A percentile compares a stretch with the other conserved stretches of the same genome.
Conservation (phyloP, 2,888 invertebrate species). For the Platycheirus albimanus region DNA sequence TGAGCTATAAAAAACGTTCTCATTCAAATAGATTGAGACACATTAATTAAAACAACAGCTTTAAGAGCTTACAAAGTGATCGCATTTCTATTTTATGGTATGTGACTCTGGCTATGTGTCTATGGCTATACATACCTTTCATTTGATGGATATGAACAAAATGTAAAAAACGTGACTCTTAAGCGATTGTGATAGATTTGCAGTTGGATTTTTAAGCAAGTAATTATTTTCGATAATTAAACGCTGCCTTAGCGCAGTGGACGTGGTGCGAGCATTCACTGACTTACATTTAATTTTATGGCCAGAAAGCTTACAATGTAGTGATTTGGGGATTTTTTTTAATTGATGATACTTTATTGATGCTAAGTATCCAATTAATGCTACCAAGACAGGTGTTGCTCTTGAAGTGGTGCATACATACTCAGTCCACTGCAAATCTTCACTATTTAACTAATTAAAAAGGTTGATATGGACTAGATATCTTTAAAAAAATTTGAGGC, state of each 20-base stretch:
- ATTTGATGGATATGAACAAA: not conserved
- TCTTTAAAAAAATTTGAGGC: too few species aligned
- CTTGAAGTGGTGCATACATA: too few species aligned
- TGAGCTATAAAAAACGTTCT: not conserved
- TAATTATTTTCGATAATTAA: slow-evolving; percentile 1
- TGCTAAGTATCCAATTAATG: not conserved
- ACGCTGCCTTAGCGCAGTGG: not conserved
- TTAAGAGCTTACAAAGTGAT: slow-evolving; percentile 39
- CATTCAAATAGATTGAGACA: slow-evolving; percentile 25
- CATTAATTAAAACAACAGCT: slow-evolving; percentile 43
- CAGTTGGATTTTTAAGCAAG: slow-evolving; percentile 22
- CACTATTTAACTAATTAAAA: too few species aligned
- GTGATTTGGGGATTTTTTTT: too few species aligned
- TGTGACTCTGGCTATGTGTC: too few species aligned
- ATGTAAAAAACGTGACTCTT: slow-evolving; percentile 36
- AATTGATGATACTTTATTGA: not conserved
- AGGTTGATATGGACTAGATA: too few species aligned
- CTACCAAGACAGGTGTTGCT: too few species aligned
- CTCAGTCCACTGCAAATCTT: too few species aligned
- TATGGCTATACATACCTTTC: too few species aligned
- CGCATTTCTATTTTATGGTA: slow-evolving; percentile 46
- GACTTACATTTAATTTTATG: slow-evolving; percentile 41
- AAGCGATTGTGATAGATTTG: not conserved
- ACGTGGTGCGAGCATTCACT: slow-evolving; percentile 3
- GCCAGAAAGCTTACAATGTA: slow-evolving; percentile 10